phyloP scores from a whole-genome alignment of 2,797 vertebrate genomes.

The Artibeus lituratus region DNA sequence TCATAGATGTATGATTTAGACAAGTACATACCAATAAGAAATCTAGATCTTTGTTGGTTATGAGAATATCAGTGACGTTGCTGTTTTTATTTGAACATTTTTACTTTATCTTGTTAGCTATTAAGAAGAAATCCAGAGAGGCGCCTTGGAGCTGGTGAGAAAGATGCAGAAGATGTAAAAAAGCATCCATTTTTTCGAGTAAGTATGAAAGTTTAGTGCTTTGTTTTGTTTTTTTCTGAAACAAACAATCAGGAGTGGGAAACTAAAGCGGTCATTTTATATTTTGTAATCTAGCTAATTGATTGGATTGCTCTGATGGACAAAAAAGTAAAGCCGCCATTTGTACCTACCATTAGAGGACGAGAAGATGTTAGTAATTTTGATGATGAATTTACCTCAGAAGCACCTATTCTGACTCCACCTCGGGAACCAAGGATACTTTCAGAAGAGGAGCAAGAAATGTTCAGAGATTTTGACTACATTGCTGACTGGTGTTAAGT shows the following conservation, averaged over 20 bases:
- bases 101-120: conserved; percentile 83
- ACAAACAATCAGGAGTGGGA: not conserved
- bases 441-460: conserved; percentile 91
- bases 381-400: conserved; percentile 99
- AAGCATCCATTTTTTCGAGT: conserved; percentile 98
- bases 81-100: conserved; percentile 22
- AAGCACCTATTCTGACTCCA: conserved; percentile 97
- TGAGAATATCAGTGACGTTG: not conserved
- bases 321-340: conserved; percentile 96
- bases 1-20: not conserved
- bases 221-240: not conserved
- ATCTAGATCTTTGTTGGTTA: conserved; percentile 1
- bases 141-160: conserved; percentile 95
- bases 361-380: conserved; percentile 98
- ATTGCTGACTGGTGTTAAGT: conserved; percentile 99
- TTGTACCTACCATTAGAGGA: conserved; percentile 94
- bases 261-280: conserved; percentile 57
- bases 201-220: conserved; percentile 57
- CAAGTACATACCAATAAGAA: not conserved
- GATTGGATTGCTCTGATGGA: conserved; percentile 95
- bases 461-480: conserved; percentile 99
- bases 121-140: conserved; percentile 96
- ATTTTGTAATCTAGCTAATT: conserved; percentile 86
- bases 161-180: conserved; percentile 97
- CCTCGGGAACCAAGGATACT: conserved; percentile 96